A percentile compares a stretch with the other conserved stretches of the same genome.
Conservation (phyloP, 2,888 invertebrate species). For the Sarcophaga subvicina region DNA sequence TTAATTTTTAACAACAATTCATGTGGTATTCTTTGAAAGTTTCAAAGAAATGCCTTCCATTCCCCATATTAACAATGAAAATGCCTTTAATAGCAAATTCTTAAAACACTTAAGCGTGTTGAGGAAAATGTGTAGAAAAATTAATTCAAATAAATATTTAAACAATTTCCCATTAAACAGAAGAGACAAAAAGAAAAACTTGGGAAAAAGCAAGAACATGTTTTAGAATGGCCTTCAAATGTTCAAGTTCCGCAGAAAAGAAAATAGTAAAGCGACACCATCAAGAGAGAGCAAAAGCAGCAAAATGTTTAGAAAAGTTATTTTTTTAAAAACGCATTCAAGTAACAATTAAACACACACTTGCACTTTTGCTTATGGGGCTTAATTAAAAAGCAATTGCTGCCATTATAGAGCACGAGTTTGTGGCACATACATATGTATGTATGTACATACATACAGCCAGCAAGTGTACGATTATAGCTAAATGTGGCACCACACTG, state of each 20-base stretch:
- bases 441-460: background rate
- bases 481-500: too few relatives aligned
- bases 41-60: background rate
- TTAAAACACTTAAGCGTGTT: background rate
- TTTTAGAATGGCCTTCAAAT: background rate
- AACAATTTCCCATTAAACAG: background rate
- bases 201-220: background rate
- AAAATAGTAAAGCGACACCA: background rate
- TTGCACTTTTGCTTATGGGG: conserved; percentile 44
- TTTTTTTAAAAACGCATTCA: conserved; percentile 33
- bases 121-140: background rate
- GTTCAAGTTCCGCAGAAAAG: background rate
- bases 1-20: too few relatives aligned
- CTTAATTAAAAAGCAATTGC: conserved; percentile 60
- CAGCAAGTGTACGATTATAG: background rate
- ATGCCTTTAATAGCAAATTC: background rate
- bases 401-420: background rate
- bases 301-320: background rate
- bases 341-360: conserved; percentile 61
- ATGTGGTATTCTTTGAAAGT: background rate
- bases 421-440: background rate
- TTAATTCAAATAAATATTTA: background rate
- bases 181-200: background rate
- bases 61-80: background rate
- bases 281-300: background rate